These are phyloP conservation scores for Danio albolineatus DNA, from an alignment of 2,797 vertebrate species.

Conservation along the genomic window DNA sequence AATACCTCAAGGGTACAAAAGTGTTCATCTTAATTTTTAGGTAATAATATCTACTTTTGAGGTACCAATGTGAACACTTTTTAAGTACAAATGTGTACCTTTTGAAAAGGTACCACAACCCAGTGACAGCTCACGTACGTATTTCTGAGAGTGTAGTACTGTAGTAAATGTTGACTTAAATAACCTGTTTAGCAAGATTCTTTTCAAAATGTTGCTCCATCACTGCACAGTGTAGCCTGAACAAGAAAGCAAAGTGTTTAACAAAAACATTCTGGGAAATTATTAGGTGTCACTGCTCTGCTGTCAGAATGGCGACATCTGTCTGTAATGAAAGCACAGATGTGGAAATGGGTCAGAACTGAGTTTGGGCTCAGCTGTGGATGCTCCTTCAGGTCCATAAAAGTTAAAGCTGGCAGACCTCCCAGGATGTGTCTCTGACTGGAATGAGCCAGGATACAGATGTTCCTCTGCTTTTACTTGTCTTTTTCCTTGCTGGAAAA, in stretches of 20 bases:
- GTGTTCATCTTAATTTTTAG: no score
- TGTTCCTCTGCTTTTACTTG: conserved; percentile 26
- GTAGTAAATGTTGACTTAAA: neutral
- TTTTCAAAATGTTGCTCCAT: neutral
- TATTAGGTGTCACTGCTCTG: neutral
- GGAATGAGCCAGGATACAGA: conserved; percentile 34
- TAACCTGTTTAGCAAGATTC: conserved; percentile 3
- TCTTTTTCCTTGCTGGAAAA: conserved; percentile 26
- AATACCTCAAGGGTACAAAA: no score
- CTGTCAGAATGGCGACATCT: neutral
- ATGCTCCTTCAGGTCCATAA: conserved; percentile 25
- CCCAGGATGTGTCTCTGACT: conserved; percentile 21
- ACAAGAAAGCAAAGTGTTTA: neutral
- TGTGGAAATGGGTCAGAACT: conserved; percentile 65
- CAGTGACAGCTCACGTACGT: no score
- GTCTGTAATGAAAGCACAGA: conserved; percentile 54
- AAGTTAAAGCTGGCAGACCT: conserved; percentile 38
- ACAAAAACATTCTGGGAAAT: neutral
- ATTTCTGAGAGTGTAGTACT: no score
- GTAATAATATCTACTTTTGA: no score
- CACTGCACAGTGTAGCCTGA: neutral
- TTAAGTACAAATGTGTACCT: no score
- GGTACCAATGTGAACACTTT: no score
- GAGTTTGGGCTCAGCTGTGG: neutral
- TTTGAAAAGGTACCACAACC: no score